phyloP scores from a whole-genome alignment of 2,113 vertebrate genomes.

The Chloropsis cyanopogon region DNA sequence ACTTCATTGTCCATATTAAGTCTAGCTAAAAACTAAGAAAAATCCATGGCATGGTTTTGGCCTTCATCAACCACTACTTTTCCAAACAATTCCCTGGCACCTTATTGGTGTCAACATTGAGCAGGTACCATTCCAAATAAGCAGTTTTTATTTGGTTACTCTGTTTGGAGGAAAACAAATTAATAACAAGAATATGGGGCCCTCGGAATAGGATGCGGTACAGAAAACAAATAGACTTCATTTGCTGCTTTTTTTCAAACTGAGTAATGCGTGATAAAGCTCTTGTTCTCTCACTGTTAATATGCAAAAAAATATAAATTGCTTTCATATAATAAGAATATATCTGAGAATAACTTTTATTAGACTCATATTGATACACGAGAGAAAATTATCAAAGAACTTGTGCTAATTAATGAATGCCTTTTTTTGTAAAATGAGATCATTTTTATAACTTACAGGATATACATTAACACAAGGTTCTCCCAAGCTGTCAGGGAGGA shows the following conservation, averaged over 20 bases:
- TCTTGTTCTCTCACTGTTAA: not conserved
- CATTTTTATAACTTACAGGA: not conserved
- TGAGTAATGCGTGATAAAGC: not conserved
- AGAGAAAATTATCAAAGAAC: not conserved
- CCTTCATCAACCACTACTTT: not conserved
- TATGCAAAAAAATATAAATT: not conserved
- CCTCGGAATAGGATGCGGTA: rapidly evolving
- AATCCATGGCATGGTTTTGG: not conserved
- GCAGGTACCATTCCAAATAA: not conserved
- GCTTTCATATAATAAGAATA: not conserved
- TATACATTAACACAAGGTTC: not conserved
- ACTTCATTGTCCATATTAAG: no score
- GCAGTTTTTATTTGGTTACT: not conserved
- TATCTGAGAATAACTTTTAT: not conserved
- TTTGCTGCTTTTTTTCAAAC: not conserved
- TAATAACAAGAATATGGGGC: not conserved
- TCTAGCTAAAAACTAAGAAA: no score
- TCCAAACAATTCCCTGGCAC: not conserved
- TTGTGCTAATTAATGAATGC: not conserved
- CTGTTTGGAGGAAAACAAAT: not conserved
- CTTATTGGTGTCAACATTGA: not conserved
- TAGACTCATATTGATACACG: not conserved
- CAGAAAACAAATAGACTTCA: not conserved
- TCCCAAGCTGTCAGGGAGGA: not conserved
- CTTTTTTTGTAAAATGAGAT: not conserved